phyloP scores from a whole-genome alignment of 2,797 vertebrate genomes.

The Lacerta viridis region DNA sequence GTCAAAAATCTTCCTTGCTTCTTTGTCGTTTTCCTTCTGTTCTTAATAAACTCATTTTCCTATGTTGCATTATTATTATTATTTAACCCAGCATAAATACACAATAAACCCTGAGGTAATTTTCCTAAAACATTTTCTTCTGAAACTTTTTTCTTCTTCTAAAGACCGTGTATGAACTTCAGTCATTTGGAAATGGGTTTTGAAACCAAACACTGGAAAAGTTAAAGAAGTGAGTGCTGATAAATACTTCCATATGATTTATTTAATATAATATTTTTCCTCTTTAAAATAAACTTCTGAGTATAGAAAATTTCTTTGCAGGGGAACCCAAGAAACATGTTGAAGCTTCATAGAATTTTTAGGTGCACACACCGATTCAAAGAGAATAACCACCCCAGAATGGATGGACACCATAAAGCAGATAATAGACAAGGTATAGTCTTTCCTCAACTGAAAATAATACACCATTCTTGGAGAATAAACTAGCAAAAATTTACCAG shows the following conservation, averaged over 20 bases:
- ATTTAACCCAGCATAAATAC: constrained; percentile 71
- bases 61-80: constrained; percentile 67
- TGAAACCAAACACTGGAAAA: constrained; percentile 86
- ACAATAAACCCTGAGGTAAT: constrained; percentile 79
- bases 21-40: constrained; percentile 69
- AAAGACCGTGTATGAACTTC: constrained; percentile 77
- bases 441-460: neutral
- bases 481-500: neutral
- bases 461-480: neutral
- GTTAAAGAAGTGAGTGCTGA: constrained; percentile 84
- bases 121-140: constrained; percentile 82
- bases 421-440: neutral
- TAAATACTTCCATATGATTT: constrained; percentile 87
- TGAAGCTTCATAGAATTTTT: constrained; percentile 72
- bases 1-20: constrained; percentile 61
- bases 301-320: constrained; percentile 63
- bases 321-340: constrained; percentile 66
- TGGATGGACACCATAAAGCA: neutral
- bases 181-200: constrained; percentile 82
- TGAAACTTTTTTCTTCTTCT: constrained; percentile 55
- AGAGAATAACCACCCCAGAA: neutral
- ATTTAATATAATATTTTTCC: constrained; percentile 79
- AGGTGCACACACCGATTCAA: constrained; percentile 44
- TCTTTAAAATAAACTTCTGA: constrained; percentile 69
- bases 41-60: constrained; percentile 76